phyloP scores from a whole-genome alignment of 2,888 invertebrate species.

The Epinotia nisella region DNA sequence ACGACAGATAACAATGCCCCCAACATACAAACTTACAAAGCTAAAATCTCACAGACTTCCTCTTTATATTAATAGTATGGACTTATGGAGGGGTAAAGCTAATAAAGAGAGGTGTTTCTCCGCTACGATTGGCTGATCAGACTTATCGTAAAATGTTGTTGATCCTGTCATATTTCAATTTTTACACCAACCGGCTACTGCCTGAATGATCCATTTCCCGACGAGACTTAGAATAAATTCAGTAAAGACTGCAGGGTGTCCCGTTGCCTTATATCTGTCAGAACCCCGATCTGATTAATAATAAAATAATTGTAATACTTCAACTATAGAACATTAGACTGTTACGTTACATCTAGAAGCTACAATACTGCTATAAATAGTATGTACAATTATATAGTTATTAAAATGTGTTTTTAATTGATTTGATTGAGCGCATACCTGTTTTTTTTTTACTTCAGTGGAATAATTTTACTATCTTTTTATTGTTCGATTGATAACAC shows the following conservation, averaged over 20 bases:
- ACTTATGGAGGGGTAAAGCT: neutral
- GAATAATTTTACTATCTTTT: constrained; percentile 68
- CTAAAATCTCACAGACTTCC: too few species aligned
- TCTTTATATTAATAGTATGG: too few species aligned
- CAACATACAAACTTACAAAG: too few species aligned
- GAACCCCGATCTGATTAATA: constrained; percentile 35
- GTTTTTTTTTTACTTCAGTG: constrained; percentile 45
- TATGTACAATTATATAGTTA: constrained; percentile 19
- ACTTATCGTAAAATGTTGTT: neutral
- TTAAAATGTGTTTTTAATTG: constrained; percentile 30
- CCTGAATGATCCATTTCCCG: neutral
- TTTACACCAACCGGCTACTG: neutral
- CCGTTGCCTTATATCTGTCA: constrained; percentile 55
- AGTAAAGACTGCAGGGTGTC: constrained; percentile 62
- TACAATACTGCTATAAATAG: constrained; percentile 17
- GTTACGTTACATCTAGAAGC: constrained; percentile 51
- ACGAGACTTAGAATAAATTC: constrained; percentile 46
- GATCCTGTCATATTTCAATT: neutral
- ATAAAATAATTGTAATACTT: constrained; percentile 31
- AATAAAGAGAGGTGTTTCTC: neutral
- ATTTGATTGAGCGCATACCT: constrained; percentile 26
- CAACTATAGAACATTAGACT: constrained; percentile 44
- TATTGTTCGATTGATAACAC: constrained; percentile 64
- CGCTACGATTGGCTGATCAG: neutral
- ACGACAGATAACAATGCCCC: too few species aligned